A percentile compares a stretch with the other conserved stretches of the same genome.
phyloP scores from a whole-genome alignment of 1,140 invertebrate species.

The Caenorhabditis inopinata region DNA sequence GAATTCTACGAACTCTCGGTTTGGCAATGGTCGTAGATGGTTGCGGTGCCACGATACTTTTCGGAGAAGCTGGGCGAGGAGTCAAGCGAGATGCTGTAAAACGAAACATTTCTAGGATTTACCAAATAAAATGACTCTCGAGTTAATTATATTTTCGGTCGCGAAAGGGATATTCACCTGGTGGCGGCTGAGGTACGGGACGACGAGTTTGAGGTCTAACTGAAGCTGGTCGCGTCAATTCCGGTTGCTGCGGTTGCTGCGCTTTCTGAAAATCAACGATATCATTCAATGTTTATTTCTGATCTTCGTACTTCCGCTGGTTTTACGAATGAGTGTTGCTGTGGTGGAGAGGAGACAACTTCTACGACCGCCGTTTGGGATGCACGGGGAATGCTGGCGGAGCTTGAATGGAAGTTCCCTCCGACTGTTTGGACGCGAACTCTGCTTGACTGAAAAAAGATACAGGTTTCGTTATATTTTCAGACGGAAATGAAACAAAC shows the following conservation, averaged over 20 bases:
- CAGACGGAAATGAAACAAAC: too few species aligned
- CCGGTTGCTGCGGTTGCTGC: background rate
- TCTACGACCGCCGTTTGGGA: background rate
- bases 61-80: background rate
- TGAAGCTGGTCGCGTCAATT: constrained; percentile 16
- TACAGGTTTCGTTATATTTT: too few species aligned
- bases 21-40: constrained; percentile 1
- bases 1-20: background rate
- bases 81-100: background rate
- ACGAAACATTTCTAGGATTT: background rate
- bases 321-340: background rate
- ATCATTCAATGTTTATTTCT: too few species aligned
- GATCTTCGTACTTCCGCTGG: background rate
- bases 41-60: constrained; percentile 9
- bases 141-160: too few species aligned
- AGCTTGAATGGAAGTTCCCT: background rate
- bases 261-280: background rate
- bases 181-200: background rate
- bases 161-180: background rate
- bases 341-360: background rate
- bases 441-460: background rate
- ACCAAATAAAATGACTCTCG: background rate
- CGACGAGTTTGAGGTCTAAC: background rate
- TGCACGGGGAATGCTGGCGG: constrained; percentile 10
- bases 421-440: background rate